These are phyloP conservation scores for Tamias sibiricus DNA, from an alignment of 2,113 vertebrate genomes.

Conservation along the genomic window DNA sequence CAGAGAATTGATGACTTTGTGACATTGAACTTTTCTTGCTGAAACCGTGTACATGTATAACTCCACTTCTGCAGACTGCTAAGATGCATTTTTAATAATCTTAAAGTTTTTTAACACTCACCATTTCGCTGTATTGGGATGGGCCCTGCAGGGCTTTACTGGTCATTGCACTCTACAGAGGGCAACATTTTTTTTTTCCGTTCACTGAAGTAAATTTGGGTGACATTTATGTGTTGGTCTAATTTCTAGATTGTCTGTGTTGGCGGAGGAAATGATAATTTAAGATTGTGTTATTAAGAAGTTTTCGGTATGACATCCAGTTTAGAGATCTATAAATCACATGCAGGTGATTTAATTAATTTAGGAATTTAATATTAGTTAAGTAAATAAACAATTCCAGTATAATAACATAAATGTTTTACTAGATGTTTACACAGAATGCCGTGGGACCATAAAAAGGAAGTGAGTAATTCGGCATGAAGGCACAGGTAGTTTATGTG, in stretches of 20 bases:
- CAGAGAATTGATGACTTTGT: constrained; percentile 17
- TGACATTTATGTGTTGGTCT: constrained; percentile 14
- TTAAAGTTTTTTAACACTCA: background rate
- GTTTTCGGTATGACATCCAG: background rate
- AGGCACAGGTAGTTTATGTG: background rate
- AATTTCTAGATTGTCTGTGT: background rate
- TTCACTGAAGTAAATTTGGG: constrained; percentile 14
- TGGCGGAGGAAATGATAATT: background rate
- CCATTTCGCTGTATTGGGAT: background rate
- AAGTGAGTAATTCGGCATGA: constrained; percentile 44
- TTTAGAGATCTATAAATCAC: constrained; percentile 63
- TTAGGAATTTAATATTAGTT: constrained; percentile 45
- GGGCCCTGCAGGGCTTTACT: background rate
- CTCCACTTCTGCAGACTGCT: background rate
- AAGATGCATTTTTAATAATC: background rate
- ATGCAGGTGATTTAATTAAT: constrained; percentile 58
- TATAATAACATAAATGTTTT: constrained; percentile 48
- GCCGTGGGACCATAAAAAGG: constrained; percentile 17
- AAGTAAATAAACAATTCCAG: constrained; percentile 45
- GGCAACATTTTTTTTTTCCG: background rate
- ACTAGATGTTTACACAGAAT: constrained; percentile 50
- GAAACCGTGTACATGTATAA: background rate
- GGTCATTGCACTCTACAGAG: background rate
- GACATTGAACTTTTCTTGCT: background rate
- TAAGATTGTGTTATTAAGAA: constrained; percentile 58